Evolutionary conservation across 2,888 invertebrate species (phyloP), one percentile per base, ranked within the genome.

Genomic region (Brassicogethes aeneus): DNA sequence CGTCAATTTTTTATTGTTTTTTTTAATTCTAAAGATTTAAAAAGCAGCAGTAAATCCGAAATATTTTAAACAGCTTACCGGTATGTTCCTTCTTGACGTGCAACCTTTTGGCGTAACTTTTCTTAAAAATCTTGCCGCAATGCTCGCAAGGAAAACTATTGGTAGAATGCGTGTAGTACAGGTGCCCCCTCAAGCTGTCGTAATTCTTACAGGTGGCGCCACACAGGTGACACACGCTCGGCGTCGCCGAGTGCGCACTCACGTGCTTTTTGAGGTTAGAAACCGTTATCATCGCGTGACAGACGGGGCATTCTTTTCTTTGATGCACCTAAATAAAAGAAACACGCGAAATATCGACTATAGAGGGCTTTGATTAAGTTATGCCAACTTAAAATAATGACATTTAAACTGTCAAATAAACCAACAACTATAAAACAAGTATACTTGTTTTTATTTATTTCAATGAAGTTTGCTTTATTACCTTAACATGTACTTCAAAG

Each of bases 151-250:
- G 32, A 13, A 12, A 32, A 7, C 12, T 12, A 12, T 32, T 32
- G 5, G 32, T 32, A 5, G 32, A 32, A 12, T 32, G 32, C 13
- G 32, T 32, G 13, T 32, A 32, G 13, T n/a, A 32, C 32, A 32
- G 12, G 13, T 32, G 32, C 12, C 32, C 32, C 13, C 32, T 32
- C 12, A 32, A 32, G 12, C 32, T n/a, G n/a, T 61, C 60, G 10
- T 52, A 51, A 48, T 61, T 64, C 41, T 59, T 60, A 31, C 55
- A 52, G 8, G 54, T 53, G 10, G 53, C 50, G 3, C 62, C 60
- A 44, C 64, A 64, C n/a, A 62, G 46, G 23, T 62, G 57, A 44
- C 63, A 64, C 15, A 57, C 50, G 30, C 55, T 54, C n/a, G 57
- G 60, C 2, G 52, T 43, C 37, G 55, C 54, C 13, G 51, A 49